phyloP scores from a whole-genome alignment of 1,140 invertebrate species.

The Thalassaphorura encarpata region DNA sequence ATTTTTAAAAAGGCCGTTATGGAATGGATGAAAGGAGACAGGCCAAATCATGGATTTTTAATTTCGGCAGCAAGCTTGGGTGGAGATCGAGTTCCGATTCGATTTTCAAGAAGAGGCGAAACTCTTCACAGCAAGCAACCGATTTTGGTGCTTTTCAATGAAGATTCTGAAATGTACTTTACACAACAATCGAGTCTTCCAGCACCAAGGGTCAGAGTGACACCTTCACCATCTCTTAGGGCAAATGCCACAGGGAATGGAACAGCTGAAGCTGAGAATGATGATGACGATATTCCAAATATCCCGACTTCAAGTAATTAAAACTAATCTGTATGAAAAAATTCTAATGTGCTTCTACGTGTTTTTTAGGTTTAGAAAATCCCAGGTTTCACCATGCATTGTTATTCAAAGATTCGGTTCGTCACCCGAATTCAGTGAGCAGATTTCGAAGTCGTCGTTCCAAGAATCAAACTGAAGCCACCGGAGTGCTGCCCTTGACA shows the following conservation, averaged over 20 bases:
- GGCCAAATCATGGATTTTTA: constrained; percentile 34
- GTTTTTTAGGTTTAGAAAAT: constrained; percentile 29
- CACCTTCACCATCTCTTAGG: background rate
- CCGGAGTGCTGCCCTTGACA: background rate
- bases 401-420: constrained; percentile 28
- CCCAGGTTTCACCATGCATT: constrained; percentile 30
- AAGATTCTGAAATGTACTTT: constrained; percentile 20
- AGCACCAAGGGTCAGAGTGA: too few species aligned
- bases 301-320: constrained; percentile 25
- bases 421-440: constrained; percentile 31
- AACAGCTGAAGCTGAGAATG: background rate
- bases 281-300: background rate
- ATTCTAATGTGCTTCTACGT: background rate
- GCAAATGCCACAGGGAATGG: background rate
- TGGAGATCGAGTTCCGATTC: constrained; percentile 36
- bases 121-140: constrained; percentile 28
- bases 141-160: constrained; percentile 31
- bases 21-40: constrained; percentile 41
- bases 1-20: constrained; percentile 35
- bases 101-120: constrained; percentile 22
- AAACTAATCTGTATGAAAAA: background rate
- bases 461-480: constrained; percentile 27
- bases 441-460: constrained; percentile 29
- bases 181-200: too few species aligned
- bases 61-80: constrained; percentile 30